Conservation (phyloP, 2,113 vertebrate species). For the Bufo bufo region DNA sequence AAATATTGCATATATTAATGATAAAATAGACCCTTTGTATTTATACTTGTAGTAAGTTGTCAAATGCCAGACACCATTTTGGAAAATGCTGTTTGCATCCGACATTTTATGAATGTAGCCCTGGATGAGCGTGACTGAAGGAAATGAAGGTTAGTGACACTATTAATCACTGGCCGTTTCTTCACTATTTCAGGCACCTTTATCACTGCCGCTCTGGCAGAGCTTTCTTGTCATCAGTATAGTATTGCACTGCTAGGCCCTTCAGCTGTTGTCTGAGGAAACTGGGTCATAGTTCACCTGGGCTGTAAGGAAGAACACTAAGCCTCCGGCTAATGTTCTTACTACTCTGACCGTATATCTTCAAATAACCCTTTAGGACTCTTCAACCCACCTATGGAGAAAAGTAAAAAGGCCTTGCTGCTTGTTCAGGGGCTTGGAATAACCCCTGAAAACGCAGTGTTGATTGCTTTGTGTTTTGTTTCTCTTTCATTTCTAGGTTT, state of each 20-base stretch:
- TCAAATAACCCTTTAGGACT: no score
- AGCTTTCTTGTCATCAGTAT: not conserved
- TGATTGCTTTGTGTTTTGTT: no score
- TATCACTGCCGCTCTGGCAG: not conserved
- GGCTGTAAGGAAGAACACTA: not conserved
- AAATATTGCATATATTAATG: no score
- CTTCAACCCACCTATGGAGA: no score
- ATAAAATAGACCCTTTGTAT: no score
- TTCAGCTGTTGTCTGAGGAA: conserved; percentile 27
- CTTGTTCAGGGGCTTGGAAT: no score
- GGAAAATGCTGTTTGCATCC: not conserved
- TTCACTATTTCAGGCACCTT: not conserved
- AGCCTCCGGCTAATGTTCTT: no score
- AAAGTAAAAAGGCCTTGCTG: no score
- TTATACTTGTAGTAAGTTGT: not conserved
- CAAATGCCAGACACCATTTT: not conserved
- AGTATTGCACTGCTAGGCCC: not conserved
- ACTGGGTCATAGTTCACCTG: conserved; percentile 27
- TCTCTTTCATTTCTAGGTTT: no score
- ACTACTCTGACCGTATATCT: no score
- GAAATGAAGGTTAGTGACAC: not conserved
- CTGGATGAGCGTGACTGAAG: not conserved
- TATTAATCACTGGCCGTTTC: not conserved
- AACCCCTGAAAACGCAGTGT: no score
- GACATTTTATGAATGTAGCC: not conserved